Conservation (phyloP, 2,888 invertebrate genomes). For the Cyclophora albipunctata region DNA sequence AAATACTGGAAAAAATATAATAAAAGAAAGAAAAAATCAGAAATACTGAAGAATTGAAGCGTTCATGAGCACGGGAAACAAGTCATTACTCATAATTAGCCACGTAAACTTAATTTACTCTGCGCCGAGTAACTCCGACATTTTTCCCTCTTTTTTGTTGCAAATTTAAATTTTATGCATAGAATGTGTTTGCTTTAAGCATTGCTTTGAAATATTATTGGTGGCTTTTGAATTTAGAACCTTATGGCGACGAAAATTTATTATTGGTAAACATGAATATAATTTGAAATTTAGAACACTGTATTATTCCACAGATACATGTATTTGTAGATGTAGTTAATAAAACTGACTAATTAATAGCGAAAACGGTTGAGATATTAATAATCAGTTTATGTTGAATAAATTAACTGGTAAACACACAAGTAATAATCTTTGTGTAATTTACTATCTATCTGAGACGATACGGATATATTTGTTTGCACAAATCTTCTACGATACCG, state of each 20-base stretch:
- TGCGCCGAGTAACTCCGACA: constrained; percentile 21
- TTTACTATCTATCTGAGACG: too few species aligned
- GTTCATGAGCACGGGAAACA: constrained; percentile 2
- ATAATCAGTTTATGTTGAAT: too few species aligned
- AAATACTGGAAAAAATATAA: background rate
- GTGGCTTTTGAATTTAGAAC: background rate
- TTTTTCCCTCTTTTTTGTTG: constrained; percentile 26
- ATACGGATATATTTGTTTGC: background rate
- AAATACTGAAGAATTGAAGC: constrained; percentile 2
- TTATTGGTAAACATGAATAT: too few species aligned
- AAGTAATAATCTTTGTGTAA: too few species aligned
- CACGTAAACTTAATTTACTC: constrained; percentile 50
- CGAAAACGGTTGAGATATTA: too few species aligned
- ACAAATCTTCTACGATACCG: constrained; percentile 7
- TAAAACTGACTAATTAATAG: too few species aligned
- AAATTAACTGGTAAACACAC: too few species aligned
- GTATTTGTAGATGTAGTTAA: too few species aligned
- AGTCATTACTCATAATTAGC: constrained; percentile 61
- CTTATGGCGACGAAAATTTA: too few species aligned
- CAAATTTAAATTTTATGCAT: constrained; percentile 17
- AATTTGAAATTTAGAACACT: too few species aligned
- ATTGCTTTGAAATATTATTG: background rate
- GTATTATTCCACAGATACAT: too few species aligned
- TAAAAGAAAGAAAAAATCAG: constrained; percentile 8
- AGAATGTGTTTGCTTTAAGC: constrained; percentile 3